phyloP scores from a whole-genome alignment of 2,113 vertebrate genomes.

The Paralichthys olivaceus region DNA sequence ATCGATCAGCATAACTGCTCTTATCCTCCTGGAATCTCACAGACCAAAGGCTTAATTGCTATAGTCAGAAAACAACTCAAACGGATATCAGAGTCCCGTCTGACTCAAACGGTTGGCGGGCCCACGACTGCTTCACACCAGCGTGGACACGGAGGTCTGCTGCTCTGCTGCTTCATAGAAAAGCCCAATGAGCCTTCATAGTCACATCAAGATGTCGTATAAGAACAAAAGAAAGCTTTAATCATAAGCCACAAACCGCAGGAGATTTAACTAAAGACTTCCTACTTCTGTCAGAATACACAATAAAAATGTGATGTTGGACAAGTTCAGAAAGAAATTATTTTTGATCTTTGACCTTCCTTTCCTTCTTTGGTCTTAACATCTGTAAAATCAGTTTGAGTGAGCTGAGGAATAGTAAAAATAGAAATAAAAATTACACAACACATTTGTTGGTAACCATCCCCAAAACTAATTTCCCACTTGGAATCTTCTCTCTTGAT shows the following conservation, averaged over 20 bases:
- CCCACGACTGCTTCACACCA: too few species aligned
- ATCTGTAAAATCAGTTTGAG: too few species aligned
- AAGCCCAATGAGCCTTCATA: background rate
- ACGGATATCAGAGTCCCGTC: background rate
- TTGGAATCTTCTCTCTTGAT: too few species aligned
- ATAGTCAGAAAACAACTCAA: background rate
- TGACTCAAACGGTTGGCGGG: background rate
- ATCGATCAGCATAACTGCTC: conserved; percentile 15
- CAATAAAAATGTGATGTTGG: background rate
- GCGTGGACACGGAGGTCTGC: background rate
- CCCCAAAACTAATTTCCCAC: too few species aligned
- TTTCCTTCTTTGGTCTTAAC: too few species aligned
- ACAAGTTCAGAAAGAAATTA: too few species aligned
- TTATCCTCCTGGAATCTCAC: conserved; percentile 24
- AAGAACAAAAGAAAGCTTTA: background rate
- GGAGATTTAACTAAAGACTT: background rate
- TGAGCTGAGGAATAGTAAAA: too few species aligned
- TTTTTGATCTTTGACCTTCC: too few species aligned
- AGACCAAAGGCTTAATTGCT: background rate
- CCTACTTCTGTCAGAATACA: background rate
- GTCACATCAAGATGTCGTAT: background rate
- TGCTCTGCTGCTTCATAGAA: background rate
- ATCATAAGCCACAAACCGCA: background rate
- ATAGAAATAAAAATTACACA: too few species aligned
- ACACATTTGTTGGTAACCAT: too few species aligned